Evolutionary conservation across 2,113 vertebrate genomes (phyloP).

Genomic region (Percina caprodes): DNA sequence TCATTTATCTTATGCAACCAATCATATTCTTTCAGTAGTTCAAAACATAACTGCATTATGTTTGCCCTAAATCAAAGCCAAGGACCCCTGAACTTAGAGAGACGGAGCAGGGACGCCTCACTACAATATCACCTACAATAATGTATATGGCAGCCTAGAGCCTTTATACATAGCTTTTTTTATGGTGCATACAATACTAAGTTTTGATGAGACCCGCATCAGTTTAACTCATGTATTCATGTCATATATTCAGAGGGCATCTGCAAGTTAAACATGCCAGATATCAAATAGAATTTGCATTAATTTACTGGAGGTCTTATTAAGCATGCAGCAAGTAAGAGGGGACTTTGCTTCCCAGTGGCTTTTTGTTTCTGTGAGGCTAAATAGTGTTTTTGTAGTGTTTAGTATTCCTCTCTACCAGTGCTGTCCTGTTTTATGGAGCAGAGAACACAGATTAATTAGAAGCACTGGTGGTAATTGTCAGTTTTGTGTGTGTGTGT

Average conservation of each 20-base stretch:
- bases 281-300: conserved; percentile 24
- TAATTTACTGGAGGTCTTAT: conserved; percentile 37
- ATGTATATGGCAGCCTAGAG: no score
- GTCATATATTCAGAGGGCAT: background rate
- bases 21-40: no score
- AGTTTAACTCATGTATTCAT: background rate
- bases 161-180: no score
- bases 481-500: conserved; percentile 43
- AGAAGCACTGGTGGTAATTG: conserved; percentile 62
- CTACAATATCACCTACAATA: no score
- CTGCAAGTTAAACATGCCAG: conserved; percentile 9
- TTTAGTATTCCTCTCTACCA: conserved; percentile 70
- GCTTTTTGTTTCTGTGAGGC: conserved; percentile 64
- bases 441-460: conserved; percentile 72
- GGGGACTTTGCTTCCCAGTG: conserved; percentile 49
- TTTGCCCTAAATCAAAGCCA: no score
- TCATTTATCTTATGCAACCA: no score
- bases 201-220: background rate
- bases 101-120: no score
- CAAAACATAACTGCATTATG: no score
- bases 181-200: no score
- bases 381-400: conserved; percentile 72
- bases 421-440: conserved; percentile 75
- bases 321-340: conserved; percentile 50
- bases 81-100: no score